Base-by-base conservation (phyloP, 2,888 invertebrate species). In the Ophioninae sp. region DNA sequence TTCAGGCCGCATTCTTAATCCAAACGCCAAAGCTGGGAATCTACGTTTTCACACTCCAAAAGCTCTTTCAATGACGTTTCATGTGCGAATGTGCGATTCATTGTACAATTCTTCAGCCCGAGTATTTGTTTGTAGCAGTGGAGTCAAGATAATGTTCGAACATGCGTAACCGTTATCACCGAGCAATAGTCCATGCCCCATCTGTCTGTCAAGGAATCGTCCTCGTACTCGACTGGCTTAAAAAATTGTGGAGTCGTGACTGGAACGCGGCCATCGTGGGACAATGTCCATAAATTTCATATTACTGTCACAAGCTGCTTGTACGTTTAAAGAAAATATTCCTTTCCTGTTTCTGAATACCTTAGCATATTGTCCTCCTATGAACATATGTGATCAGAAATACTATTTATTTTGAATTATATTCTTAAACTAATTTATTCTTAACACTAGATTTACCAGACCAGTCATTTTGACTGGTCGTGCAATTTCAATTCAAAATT, bases 361-460 rank as follows among this genome's bases (percentile, higher is more conserved):
- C 37, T 85, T 82, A 23, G 82, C 74, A 6, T 85, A 17, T n/a
- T 82, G 57, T 20, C 82, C 81, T 64, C 84, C 85, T n/a, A 86
- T 61, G 56, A 20, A 41, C 39, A 67, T 20, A 41, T 44, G 20
- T n/a, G 10, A 21, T 41, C 10, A 44, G 39, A 20, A 20, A 37
- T 67, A 67, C 41, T 39, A 64, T 23, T 8, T 37, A 7, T 23
- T 37, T 21, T 64, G 37, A 8, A 64, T 64, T 7, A 23, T 62
- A 62, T 62, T 10, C 13, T 23, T 30, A 2, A 21, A 23, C 23
- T 21, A 5, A 21, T 62, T 13, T 21, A 21, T 62, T 62, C 23
- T 10, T 30, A 30, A 30, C 30, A 30, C 30, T 30, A 30, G 1
- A 30, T 30, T 30, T 30, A 30, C 30, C 30, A 30, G 30, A 30